Evolutionary conservation across 2,888 invertebrate species (phyloP).

Genomic region (Philereme transversata): DNA sequence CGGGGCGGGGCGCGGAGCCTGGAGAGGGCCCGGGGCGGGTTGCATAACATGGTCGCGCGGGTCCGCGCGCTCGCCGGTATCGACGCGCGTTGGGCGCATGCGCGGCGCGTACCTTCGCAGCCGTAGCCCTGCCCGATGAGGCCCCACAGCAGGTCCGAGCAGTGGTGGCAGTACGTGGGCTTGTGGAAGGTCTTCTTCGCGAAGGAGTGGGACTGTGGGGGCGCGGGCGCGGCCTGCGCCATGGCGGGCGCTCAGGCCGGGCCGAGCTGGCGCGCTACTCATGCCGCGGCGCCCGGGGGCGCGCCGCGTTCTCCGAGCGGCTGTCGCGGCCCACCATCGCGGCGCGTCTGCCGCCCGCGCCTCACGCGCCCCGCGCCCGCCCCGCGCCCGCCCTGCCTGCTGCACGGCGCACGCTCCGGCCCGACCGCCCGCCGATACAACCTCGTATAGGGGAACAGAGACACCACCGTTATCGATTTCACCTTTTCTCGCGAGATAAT

Average conservation of each 20-base stretch:
- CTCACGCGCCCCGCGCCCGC: conserved; percentile 54
- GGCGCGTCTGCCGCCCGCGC: conserved; percentile 80
- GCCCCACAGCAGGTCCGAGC: conserved; percentile 99
- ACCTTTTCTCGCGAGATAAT: conserved; percentile 44
- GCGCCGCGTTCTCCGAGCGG: conserved; percentile 84
- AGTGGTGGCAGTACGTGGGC: conserved; percentile 99
- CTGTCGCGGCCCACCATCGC: conserved; percentile 84
- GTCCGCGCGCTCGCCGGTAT: conserved; percentile 65
- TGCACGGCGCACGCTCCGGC: conserved; percentile 40
- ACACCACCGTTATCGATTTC: conserved; percentile 56
- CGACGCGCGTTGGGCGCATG: conserved; percentile 77
- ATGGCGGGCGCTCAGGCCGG: conserved; percentile 82
- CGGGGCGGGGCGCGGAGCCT: conserved; percentile 61
- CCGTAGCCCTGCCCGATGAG: conserved; percentile 99
- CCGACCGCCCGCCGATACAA: conserved; percentile 29
- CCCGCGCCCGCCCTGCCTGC: conserved; percentile 45
- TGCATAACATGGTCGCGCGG: conserved; percentile 75
- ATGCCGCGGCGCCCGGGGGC: conserved; percentile 84
- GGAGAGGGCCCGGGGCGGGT: conserved; percentile 60
- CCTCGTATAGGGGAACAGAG: conserved; percentile 39
- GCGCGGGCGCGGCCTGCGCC: conserved; percentile 85
- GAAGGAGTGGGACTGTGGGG: conserved; percentile 95
- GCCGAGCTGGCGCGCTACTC: conserved; percentile 81
- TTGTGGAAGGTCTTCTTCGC: conserved; percentile 99
- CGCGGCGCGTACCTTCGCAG: conserved; percentile 96